These are phyloP conservation scores for Aquatica leii DNA, from an alignment of 2,888 invertebrate genomes.

Conservation along the genomic window DNA sequence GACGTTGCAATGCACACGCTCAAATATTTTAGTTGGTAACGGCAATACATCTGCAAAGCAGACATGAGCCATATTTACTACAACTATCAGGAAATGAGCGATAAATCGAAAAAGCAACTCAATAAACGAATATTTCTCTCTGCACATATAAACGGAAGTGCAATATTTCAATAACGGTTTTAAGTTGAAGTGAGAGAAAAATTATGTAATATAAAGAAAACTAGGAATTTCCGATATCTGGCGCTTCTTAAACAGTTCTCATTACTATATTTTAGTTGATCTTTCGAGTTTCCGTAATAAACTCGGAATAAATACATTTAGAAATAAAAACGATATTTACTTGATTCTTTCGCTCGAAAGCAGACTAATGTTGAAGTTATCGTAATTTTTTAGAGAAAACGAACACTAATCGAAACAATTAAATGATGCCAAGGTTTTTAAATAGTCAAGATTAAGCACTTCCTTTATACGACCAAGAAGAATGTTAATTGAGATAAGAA, in stretches of 20 bases:
- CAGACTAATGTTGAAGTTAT: conserved; percentile 23
- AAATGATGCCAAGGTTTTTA: neutral
- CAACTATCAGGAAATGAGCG: conserved; percentile 35
- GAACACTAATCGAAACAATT: neutral
- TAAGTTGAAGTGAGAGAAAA: conserved; percentile 27
- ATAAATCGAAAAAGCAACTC: conserved; percentile 43
- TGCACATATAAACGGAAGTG: conserved; percentile 45
- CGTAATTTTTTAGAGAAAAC: conserved; percentile 3
- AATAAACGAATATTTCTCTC: conserved; percentile 45
- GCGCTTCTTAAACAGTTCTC: conserved; percentile 27
- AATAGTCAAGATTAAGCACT: neutral
- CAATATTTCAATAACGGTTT: conserved; percentile 41
- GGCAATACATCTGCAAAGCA: conserved; percentile 18
- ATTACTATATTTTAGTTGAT: conserved; percentile 25
- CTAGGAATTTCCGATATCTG: conserved; percentile 29
- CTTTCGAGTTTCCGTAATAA: conserved; percentile 22
- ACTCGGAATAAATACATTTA: conserved; percentile 27
- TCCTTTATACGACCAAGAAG: no score
- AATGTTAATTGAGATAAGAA: no score
- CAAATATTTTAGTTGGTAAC: conserved; percentile 25
- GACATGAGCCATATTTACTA: conserved; percentile 32
- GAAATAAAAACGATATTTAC: conserved; percentile 18
- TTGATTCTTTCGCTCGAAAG: conserved; percentile 20
- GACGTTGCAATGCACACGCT: conserved; percentile 14
- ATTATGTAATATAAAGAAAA: conserved; percentile 24